Evolutionary conservation across 2,113 vertebrate genomes (phyloP).

Genomic region (Castor canadensis): DNA sequence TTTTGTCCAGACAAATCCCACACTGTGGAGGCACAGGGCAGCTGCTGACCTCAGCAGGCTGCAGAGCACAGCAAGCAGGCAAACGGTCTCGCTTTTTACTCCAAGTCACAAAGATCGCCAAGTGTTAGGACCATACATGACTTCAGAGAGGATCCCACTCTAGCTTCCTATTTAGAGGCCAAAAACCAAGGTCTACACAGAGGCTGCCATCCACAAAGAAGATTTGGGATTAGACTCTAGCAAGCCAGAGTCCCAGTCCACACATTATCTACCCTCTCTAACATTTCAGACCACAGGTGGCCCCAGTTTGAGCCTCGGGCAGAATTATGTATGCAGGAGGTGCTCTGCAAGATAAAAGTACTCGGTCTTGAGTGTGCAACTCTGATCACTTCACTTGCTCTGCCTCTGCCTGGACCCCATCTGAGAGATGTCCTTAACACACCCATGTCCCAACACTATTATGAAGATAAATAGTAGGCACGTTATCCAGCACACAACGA

Average conservation of each 20-base stretch:
- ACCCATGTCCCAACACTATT: background rate
- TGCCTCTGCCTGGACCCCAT: background rate
- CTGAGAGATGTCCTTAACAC: background rate
- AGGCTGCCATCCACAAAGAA: no score
- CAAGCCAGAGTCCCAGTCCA: background rate
- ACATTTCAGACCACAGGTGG: background rate
- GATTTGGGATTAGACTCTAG: background rate
- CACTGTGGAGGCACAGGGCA: background rate
- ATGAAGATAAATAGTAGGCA: background rate
- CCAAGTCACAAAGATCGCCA: background rate
- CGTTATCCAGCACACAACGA: background rate
- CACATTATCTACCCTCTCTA: background rate
- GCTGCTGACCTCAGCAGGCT: conserved; percentile 4
- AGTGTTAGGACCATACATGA: background rate
- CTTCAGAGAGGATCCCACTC: background rate
- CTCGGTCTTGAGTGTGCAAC: no score
- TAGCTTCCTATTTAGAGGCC: background rate
- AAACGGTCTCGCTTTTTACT: background rate
- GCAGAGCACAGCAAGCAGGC: background rate
- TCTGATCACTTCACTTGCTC: background rate
- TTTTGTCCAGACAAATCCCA: background rate
- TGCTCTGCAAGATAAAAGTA: background rate
- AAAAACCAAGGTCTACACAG: background rate
- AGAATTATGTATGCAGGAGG: background rate
- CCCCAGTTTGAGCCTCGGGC: background rate